Evolutionary conservation across 2,113 vertebrate species (phyloP), one percentile per base, ranked within the genome.

Genomic region (Leuciscus idus): DNA sequence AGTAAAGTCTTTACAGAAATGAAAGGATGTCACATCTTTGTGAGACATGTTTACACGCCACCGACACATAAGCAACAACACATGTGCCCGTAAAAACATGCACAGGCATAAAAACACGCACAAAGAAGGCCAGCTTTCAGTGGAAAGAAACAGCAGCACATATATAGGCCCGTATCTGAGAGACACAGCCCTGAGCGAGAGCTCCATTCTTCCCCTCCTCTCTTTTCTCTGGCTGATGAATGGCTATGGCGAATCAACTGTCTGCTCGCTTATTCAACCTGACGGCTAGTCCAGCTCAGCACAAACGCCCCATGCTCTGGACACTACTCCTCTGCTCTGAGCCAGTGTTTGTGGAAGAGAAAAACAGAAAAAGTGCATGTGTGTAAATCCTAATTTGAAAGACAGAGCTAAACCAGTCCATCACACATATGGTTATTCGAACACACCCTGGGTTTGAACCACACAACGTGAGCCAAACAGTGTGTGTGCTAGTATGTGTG

Each of bases 211-310:
- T 92, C 91, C 88, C 39, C 70, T 59, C 76, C 90, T 90, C 90
- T 90, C 92, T 91, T 95, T 94, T 95, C 94, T 95, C 93, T 94
- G 92, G 93, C 94, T 92, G 91, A 94, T 95, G 94, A 95, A 95
- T 95, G 93, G 93, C 93, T 93, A 92, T 93, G 93, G 93, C 92
- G 94, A 94, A 92, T 95, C 95, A 95, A 94, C 94, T 95, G 94
- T 95, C 92, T 93, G 91, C 89, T 81, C 93, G 92, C 92, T 94
- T 93, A 95, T 95, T 94, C 93, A 93, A 93, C 92, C 94, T 95
- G 95, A 94, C 93, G 88, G 93, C 93, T 93, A 89, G 89, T 94
- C 95, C 92, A 95, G 93, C 95, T 95, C 94, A 95, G 95, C 95
- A 95, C 93, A 94, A 95, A 95, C 93, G 91, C 93, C 93, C 95